A percentile compares a stretch with the other conserved stretches of the same genome.
Evolutionary conservation across 2,888 invertebrate species (phyloP).

Genomic region (Theretra japonica): DNA sequence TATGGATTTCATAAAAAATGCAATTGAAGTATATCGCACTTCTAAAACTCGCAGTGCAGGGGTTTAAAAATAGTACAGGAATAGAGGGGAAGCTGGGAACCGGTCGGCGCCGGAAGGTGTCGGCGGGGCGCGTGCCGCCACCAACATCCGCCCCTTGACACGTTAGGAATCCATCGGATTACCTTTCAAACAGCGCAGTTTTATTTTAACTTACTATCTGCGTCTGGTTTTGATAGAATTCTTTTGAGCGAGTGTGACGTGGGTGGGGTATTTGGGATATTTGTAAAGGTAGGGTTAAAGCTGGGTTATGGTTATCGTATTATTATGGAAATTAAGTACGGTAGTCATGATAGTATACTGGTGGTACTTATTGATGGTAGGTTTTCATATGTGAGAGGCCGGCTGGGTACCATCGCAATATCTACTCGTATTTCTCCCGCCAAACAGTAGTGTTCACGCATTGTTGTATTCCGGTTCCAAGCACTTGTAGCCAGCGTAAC

Average conservation of each 20-base stretch:
- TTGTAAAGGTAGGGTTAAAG: no score
- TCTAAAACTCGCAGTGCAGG: not conserved
- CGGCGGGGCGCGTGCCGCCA: constrained; percentile 54
- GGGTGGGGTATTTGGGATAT: not conserved
- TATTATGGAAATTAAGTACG: no score
- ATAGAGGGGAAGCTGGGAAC: constrained; percentile 46
- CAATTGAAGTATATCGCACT: not conserved
- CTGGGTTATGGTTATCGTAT: no score
- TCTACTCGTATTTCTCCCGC: no score
- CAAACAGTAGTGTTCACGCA: no score
- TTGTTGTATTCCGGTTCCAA: no score
- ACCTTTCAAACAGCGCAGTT: constrained; percentile 39
- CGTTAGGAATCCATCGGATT: constrained; percentile 48
- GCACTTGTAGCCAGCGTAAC: no score
- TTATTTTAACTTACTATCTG: not conserved
- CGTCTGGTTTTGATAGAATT: not conserved
- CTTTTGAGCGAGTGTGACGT: not conserved
- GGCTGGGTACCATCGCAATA: no score
- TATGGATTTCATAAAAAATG: not conserved
- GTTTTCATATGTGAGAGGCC: no score
- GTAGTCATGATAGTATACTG: no score
- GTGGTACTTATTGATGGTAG: no score
- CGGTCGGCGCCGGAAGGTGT: constrained; percentile 57
- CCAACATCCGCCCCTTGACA: constrained; percentile 56
- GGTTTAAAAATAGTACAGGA: constrained; percentile 33